phyloP scores from a whole-genome alignment of 35 echinoderm and acorn worm genomes.

The Ptychodera flava region DNA sequence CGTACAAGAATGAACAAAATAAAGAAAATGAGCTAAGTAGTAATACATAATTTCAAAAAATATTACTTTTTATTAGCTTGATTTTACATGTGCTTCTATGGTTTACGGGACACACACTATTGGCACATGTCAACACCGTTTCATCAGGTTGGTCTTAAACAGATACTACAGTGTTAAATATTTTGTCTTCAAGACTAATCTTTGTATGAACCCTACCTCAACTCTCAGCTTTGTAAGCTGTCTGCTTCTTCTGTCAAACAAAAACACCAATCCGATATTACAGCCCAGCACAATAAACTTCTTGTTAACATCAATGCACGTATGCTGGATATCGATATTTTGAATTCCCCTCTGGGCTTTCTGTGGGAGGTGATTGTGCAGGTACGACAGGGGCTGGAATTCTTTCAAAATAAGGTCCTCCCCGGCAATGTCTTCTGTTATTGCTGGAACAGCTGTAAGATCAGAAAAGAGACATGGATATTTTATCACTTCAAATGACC shows the following conservation, averaged over 20 bases:
- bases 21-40: too few species aligned
- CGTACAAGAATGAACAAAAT: too few species aligned
- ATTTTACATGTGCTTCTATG: too few species aligned
- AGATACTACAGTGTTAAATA: too few species aligned
- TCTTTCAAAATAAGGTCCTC: constrained; percentile 54
- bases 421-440: neutral
- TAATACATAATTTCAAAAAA: too few species aligned
- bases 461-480: neutral
- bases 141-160: too few species aligned
- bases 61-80: too few species aligned
- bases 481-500: neutral
- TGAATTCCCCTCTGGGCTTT: constrained; percentile 71
- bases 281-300: constrained; percentile 84
- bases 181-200: too few species aligned
- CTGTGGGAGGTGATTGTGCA: constrained; percentile 50
- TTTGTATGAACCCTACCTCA: constrained; percentile 73
- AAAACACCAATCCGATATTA: constrained; percentile 79
- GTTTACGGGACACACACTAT: too few species aligned
- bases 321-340: constrained; percentile 55
- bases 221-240: constrained; percentile 61
- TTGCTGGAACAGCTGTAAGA: neutral
- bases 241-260: constrained; percentile 65
- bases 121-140: too few species aligned
- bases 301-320: constrained; percentile 71
- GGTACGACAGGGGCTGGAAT: constrained; percentile 59